Conservation (phyloP, 1,140 invertebrate species). For the Telenomus remus region DNA sequence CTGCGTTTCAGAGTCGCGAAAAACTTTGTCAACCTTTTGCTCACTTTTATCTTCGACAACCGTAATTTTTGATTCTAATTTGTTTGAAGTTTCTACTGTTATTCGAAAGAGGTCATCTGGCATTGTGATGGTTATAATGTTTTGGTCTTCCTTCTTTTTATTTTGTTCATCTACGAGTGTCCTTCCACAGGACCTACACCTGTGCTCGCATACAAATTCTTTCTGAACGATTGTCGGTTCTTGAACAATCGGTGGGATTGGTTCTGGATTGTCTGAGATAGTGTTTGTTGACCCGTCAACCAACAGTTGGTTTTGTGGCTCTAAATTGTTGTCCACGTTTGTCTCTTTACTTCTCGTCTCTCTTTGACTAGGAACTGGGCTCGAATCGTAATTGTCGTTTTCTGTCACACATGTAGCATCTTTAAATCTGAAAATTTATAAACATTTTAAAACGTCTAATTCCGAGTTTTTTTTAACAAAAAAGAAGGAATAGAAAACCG, state of each 20-base stretch:
- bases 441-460: no score
- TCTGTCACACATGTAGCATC: slow-evolving; percentile 59
- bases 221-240: not conserved
- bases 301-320: slow-evolving; percentile 32
- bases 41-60: slow-evolving; percentile 54
- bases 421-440: slow-evolving; percentile 40
- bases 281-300: slow-evolving; percentile 1
- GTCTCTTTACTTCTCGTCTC: slow-evolving; percentile 62
- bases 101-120: slow-evolving; percentile 66
- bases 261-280: no score
- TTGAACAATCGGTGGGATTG: not conserved
- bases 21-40: slow-evolving; percentile 5
- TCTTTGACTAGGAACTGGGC: slow-evolving; percentile 24
- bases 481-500: no score
- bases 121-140: slow-evolving; percentile 65
- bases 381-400: slow-evolving; percentile 43
- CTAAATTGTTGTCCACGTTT: not conserved
- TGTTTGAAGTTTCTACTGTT: slow-evolving; percentile 63
- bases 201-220: slow-evolving; percentile 5
- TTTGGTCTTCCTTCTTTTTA: slow-evolving; percentile 47
- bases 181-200: slow-evolving; percentile 11
- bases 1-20: slow-evolving; percentile 54
- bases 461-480: no score
- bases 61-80: slow-evolving; percentile 64
- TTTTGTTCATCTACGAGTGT: slow-evolving; percentile 1